Base-by-base conservation (phyloP, 2,888 invertebrate genomes). In the Parnassius orleans region DNA sequence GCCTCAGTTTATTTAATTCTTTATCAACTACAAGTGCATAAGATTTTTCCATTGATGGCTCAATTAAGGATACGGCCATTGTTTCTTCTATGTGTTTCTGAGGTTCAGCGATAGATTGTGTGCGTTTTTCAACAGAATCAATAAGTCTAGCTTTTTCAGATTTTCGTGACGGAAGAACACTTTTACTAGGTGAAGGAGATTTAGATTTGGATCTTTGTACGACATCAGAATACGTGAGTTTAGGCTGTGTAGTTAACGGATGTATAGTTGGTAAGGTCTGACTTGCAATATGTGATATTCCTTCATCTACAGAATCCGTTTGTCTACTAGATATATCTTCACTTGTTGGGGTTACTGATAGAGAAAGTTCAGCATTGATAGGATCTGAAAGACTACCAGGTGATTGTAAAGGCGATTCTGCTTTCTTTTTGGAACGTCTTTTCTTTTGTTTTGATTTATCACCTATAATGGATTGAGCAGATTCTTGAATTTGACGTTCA, bases 21-120 rank as follows among this genome's bases (percentile, higher is more conserved):
- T 94, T 92, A 63, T 93, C 92, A 2, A 96, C 90, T 33, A 95
- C 92, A 9, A 87, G 72, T 53, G 86, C 81, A 64, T 90, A 91
- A 1, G 91, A 90, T 68, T 85, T 84, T 71, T 90, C 86, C 19
- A 91, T 83, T 0, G 85, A 81, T 12, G 90, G 89, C 69, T 88
- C 90, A 57, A 86, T 77, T 51, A 88, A 72, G 19, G 81, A 83
- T 46, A 90, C 77, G 48, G 81, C 76, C 82, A 90, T 81, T 9
- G 80, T 74, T 51, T 86, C 79, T 66, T 85, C 83, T 47, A 76
- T 66, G 46, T 61, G 74, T 64, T 71, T 84, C 57, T 81, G 81
- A 33, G 79, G 72, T 66, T 84, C 82, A 46, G 66, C 69, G 11
- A 83, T 75, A 10, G 79, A 80, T 66, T 81, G 83, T 24, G 87